These are phyloP conservation scores for Abrostola triplasia DNA, from an alignment of 2,888 invertebrate species.

Conservation along the genomic window DNA sequence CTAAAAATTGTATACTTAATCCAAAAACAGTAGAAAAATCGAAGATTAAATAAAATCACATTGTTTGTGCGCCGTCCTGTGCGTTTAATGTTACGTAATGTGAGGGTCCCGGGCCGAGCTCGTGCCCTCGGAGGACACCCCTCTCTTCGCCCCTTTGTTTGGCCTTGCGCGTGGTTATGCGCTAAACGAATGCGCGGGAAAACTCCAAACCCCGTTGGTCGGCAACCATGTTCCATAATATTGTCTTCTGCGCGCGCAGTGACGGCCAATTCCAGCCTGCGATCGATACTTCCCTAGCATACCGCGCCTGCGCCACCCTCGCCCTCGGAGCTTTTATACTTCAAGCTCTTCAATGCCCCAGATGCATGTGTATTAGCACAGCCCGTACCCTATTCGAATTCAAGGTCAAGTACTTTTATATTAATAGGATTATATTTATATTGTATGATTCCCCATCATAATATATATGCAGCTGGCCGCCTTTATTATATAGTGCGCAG, in stretches of 20 bases:
- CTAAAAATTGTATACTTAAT: slow-evolving; percentile 83
- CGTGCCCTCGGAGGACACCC: slow-evolving; percentile 65
- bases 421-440: neutral
- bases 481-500: too few species aligned
- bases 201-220: slow-evolving; percentile 41
- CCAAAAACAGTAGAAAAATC: slow-evolving; percentile 84
- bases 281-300: slow-evolving; percentile 56
- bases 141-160: slow-evolving; percentile 64
- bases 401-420: slow-evolving; percentile 64
- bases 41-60: slow-evolving; percentile 86
- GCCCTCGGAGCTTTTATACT: slow-evolving; percentile 54
- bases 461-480: too few species aligned
- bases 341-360: slow-evolving; percentile 65
- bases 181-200: slow-evolving; percentile 57
- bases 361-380: slow-evolving; percentile 64
- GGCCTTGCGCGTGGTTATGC: slow-evolving; percentile 60
- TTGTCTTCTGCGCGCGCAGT: slow-evolving; percentile 43
- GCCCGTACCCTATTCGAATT: slow-evolving; percentile 44
- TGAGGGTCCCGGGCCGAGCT: slow-evolving; percentile 77
- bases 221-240: slow-evolving; percentile 9
- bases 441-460: too few species aligned
- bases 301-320: slow-evolving; percentile 59
- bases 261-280: slow-evolving; percentile 29
- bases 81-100: slow-evolving; percentile 88
- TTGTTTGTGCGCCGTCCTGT: slow-evolving; percentile 88